phyloP scores from a whole-genome alignment of 37 sponge, comb jelly and placozoan species.

The Agelas oroides region DNA sequence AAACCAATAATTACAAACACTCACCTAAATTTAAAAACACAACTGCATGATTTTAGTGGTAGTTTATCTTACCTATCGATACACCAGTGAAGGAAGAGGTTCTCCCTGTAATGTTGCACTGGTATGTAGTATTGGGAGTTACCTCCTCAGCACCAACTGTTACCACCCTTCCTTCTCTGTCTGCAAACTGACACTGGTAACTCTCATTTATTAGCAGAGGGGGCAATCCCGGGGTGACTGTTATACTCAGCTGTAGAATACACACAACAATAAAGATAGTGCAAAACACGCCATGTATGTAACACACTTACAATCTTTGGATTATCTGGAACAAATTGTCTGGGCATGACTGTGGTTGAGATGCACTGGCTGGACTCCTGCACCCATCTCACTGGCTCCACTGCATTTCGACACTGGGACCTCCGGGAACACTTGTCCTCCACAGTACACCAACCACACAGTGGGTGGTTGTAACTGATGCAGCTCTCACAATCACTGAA shows the following conservation, averaged over 20 bases:
- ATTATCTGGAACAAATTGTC: constrained; percentile 11
- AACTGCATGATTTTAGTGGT: no score
- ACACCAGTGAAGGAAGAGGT: constrained; percentile 1
- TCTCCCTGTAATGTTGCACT: constrained; percentile 20
- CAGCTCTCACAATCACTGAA: not conserved
- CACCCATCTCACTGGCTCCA: constrained; percentile 26
- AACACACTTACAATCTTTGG: constrained; percentile 8
- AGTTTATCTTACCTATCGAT: not conserved
- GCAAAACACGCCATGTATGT: no score
- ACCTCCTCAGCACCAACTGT: constrained; percentile 17
- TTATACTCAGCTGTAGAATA: constrained; percentile 10
- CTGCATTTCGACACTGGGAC: constrained; percentile 63
- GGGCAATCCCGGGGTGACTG: constrained; percentile 40
- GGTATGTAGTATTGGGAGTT: not conserved
- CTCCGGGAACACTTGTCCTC: constrained; percentile 82
- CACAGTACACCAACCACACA: constrained; percentile 89
- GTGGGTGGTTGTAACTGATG: constrained; percentile 18
- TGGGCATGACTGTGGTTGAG: constrained; percentile 12
- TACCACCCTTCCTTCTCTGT: constrained; percentile 7
- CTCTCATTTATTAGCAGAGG: constrained; percentile 23
- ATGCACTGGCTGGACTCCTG: constrained; percentile 7
- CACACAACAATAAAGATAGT: no score
- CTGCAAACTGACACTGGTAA: constrained; percentile 41
- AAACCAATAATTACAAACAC: no score
- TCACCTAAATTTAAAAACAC: no score